phyloP scores from a whole-genome alignment of 2,113 vertebrate genomes.

The Pogonocichla stellata region DNA sequence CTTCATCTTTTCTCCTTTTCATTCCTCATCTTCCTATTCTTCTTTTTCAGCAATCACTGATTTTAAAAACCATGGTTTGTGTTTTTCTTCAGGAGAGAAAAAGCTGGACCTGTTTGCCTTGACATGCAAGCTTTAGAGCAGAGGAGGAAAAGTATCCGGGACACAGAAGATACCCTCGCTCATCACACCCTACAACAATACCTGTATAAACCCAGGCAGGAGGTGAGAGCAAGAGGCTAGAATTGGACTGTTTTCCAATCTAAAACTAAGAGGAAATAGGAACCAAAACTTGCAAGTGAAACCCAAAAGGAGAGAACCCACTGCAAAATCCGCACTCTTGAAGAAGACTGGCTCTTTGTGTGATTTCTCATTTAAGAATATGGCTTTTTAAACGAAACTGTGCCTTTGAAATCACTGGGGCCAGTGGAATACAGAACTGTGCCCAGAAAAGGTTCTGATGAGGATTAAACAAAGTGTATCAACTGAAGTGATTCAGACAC shows the following conservation, averaged over 20 bases:
- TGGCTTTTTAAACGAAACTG: neutral
- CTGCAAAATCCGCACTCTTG: neutral
- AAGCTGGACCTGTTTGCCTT: constrained; percentile 85
- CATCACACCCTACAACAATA: constrained; percentile 93
- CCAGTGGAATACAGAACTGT: neutral
- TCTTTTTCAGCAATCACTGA: neutral
- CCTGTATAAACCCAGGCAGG: constrained; percentile 90
- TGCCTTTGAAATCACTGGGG: neutral
- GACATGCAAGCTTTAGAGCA: constrained; percentile 88
- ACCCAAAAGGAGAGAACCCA: neutral
- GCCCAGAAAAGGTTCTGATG: neutral
- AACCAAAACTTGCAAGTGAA: neutral
- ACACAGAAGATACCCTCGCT: constrained; percentile 80
- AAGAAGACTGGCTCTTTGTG: neutral
- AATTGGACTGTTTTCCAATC: neutral
- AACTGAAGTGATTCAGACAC: neutral
- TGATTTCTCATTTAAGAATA: neutral
- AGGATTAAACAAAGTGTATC: neutral
- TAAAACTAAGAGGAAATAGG: neutral
- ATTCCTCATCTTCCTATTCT: neutral
- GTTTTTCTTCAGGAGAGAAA: constrained; percentile 76
- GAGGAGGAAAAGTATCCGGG: constrained; percentile 78
- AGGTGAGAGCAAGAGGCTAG: constrained; percentile 71
- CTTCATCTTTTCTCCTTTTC: neutral
- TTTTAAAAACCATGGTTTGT: neutral